These are phyloP conservation scores for Labeo calbasu DNA, from an alignment of 2,797 vertebrate species.

Conservation along the genomic window DNA sequence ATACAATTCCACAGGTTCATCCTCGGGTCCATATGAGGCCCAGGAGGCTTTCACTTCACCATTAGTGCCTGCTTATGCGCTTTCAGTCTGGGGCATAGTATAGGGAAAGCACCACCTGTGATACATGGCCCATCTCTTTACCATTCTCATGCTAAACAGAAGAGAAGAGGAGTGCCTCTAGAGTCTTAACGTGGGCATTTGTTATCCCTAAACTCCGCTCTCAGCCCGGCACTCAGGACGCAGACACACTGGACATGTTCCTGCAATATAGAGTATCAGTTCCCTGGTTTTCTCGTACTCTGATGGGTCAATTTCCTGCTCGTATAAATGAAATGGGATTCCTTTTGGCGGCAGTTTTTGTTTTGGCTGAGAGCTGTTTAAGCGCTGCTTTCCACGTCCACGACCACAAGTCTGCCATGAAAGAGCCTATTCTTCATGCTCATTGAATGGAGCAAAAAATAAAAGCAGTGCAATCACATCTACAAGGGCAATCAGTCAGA, in stretches of 20 bases:
- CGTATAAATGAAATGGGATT: conserved; percentile 63
- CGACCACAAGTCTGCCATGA: conserved; percentile 61
- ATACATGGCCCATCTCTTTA: conserved; percentile 9
- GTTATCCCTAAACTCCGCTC: conserved; percentile 21
- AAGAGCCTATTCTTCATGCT: conserved; percentile 64
- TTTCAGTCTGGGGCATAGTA: conserved; percentile 27
- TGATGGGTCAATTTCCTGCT: conserved; percentile 59
- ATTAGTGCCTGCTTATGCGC: conserved; percentile 45
- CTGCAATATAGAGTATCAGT: conserved; percentile 47
- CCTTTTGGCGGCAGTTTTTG: conserved; percentile 61
- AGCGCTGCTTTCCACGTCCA: conserved; percentile 60
- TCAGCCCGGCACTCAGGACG: conserved; percentile 20
- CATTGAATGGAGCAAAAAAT: conserved; percentile 57
- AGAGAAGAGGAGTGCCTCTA: conserved; percentile 28
- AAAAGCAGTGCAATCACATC: conserved; percentile 58
- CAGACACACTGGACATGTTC: conserved; percentile 35
- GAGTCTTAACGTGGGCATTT: conserved; percentile 41
- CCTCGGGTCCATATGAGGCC: conserved; percentile 31
- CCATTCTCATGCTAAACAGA: conserved; percentile 58
- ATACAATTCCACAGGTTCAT: conserved; percentile 40
- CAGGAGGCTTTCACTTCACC: conserved; percentile 35
- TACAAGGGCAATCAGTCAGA: conserved; percentile 63
- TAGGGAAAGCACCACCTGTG: conserved; percentile 43
- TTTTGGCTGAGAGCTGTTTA: conserved; percentile 66
- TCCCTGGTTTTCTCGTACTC: conserved; percentile 39